phyloP scores from a whole-genome alignment of 2,888 invertebrate genomes.

The Andrena haemorrhoa region DNA sequence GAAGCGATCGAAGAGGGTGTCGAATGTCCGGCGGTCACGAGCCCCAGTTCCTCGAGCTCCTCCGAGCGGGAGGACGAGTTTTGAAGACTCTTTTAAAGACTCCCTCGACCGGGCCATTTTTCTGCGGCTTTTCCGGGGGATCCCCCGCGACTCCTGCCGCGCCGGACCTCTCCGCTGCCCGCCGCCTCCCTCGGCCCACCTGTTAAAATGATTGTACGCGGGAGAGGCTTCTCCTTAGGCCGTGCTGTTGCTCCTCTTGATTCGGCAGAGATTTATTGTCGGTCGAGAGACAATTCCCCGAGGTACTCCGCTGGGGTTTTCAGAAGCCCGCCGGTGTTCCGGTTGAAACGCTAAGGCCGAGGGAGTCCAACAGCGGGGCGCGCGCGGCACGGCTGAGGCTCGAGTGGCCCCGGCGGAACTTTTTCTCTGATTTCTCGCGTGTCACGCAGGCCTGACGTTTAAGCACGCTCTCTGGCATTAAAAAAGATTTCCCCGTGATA shows the following conservation, averaged over 20 bases:
- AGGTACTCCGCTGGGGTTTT: neutral
- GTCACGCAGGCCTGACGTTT: neutral
- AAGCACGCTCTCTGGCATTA: neutral
- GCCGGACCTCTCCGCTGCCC: neutral
- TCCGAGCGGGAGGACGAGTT: neutral
- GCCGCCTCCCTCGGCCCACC: neutral
- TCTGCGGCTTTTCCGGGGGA: neutral
- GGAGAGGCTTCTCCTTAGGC: constrained; percentile 25
- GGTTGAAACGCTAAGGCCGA: neutral
- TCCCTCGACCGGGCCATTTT: neutral
- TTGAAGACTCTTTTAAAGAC: neutral
- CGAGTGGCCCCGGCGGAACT: neutral
- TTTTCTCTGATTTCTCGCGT: neutral
- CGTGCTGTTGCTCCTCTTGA: constrained; percentile 7
- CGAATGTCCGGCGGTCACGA: neutral
- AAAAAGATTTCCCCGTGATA: neutral
- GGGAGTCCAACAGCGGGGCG: constrained; percentile 6
- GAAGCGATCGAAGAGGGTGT: neutral
- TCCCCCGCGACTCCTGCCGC: neutral
- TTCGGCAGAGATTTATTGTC: constrained; percentile 35
- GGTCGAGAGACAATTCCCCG: constrained; percentile 23
- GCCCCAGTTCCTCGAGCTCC: too few species aligned
- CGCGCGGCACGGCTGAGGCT: neutral
- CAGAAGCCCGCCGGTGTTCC: neutral
- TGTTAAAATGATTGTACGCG: neutral